Base-by-base conservation (phyloP, 2,113 vertebrate species). In the Malurus cyaneus region DNA sequence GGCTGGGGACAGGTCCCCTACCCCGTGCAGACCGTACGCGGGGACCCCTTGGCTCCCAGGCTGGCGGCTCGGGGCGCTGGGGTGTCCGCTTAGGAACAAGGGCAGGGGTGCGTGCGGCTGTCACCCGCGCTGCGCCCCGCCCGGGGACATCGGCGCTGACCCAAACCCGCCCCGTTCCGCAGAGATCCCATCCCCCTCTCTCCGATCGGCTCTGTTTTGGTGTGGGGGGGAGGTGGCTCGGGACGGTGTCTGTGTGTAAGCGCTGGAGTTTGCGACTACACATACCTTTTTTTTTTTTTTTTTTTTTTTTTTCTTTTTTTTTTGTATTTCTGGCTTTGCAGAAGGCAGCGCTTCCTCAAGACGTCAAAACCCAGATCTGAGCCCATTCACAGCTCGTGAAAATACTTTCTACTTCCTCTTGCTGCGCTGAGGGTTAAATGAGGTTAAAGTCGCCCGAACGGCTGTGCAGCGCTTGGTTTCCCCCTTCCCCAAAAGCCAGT, bases 381-480 rank as follows among this genome's bases (percentile, higher is more conserved):
- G 85, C 74, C 90, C 67, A 17, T 94, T 95, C 93, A 80, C 96
- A 90, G 90, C 93, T 92, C 88, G 8, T 90, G 92, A 88, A 96
- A 96, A 95, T 92, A n/a, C 71, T 92, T 72, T 11, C 66, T 66
- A 93, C 92, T 96, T 96, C 96, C 96, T 96, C 88, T 93, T 64
- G 65, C 86, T 91, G 47, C 12, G 78, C 18, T 12, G 80, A 71
- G 94, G 96, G 94, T 95, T 94, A 96, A 95, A 80, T 91, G 41
- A 95, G 96, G 96, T 90, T 94, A 86, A 91, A 92, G 44, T 60
- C 62, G 21, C 60, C 26, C 70, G 70, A 77, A 71, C 9, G 54
- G 32, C 62, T 65, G 18, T 2, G 11, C 19, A 0, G 53, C 4
- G 0, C 67, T 86, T 18, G 5, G 14, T 74, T 88, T 84, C 18